phyloP scores from a whole-genome alignment of 2,113 vertebrate species.

The Salvelinus namaycush region DNA sequence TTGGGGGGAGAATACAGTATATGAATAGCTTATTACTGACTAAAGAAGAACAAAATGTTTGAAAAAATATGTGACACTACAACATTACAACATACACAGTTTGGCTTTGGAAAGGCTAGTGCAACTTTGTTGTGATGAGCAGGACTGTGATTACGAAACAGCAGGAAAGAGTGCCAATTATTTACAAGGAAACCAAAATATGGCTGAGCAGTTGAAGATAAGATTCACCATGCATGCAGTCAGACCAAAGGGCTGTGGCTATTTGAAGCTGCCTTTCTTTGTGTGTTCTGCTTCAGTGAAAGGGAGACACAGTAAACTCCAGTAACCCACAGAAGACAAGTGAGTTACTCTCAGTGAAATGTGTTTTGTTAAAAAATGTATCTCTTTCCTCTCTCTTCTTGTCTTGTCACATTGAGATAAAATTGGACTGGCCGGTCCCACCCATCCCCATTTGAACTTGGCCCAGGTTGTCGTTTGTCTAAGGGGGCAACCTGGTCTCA shows the following conservation, averaged over 20 bases:
- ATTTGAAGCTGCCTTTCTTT: constrained; percentile 19
- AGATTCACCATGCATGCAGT: too few species aligned
- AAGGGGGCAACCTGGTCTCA: too few species aligned
- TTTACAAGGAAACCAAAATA: too few species aligned
- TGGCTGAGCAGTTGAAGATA: too few species aligned
- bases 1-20: background rate
- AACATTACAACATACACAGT: too few species aligned
- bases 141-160: too few species aligned
- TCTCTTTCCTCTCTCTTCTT: background rate
- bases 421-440: too few species aligned
- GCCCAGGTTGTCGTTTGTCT: constrained; percentile 56
- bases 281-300: constrained; percentile 51
- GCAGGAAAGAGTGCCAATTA: too few species aligned
- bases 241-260: background rate
- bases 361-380: constrained; percentile 38
- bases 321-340: constrained; percentile 30
- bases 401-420: background rate
- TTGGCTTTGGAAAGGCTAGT: background rate
- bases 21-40: background rate
- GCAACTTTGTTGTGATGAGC: background rate
- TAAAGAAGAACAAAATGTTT: background rate
- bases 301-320: constrained; percentile 53
- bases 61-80: background rate
- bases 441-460: constrained; percentile 29
- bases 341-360: constrained; percentile 42